These are phyloP conservation scores for Cryptoleucopteryx plumbea DNA, from an alignment of 2,113 vertebrate genomes.

Conservation along the genomic window DNA sequence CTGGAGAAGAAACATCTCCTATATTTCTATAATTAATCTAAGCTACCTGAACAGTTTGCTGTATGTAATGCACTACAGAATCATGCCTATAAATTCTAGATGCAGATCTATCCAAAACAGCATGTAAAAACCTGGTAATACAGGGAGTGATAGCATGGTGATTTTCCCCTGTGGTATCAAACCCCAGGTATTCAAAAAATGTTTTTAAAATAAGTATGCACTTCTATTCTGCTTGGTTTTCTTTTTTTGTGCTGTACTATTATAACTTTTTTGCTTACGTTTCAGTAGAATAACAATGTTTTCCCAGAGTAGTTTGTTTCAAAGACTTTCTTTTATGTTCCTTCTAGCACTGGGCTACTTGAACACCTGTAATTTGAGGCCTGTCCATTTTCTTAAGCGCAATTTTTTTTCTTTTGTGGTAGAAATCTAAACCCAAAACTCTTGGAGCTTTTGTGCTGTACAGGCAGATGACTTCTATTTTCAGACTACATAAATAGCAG, in stretches of 20 bases:
- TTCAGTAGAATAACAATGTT: background rate
- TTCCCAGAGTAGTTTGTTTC: background rate
- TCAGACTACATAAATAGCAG: background rate
- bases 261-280: background rate
- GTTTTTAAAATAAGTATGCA: background rate
- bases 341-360: background rate
- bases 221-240: background rate
- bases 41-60: background rate
- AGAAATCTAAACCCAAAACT: background rate
- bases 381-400: background rate
- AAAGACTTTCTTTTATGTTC: background rate
- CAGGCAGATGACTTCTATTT: conserved; percentile 12
- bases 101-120: background rate
- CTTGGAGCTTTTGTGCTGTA: background rate
- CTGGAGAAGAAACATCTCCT: background rate
- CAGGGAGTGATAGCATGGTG: background rate
- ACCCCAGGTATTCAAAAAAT: background rate
- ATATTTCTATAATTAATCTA: background rate
- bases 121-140: background rate
- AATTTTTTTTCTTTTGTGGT: background rate
- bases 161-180: background rate
- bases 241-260: background rate
- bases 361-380: conserved; percentile 34
- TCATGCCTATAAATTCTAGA: background rate
- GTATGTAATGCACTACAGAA: background rate